Percentiles rank a stretch among this genome's conserved stretches.
phyloP scores from a whole-genome alignment of 2,888 invertebrate genomes.

The Dynastes hyllus region DNA sequence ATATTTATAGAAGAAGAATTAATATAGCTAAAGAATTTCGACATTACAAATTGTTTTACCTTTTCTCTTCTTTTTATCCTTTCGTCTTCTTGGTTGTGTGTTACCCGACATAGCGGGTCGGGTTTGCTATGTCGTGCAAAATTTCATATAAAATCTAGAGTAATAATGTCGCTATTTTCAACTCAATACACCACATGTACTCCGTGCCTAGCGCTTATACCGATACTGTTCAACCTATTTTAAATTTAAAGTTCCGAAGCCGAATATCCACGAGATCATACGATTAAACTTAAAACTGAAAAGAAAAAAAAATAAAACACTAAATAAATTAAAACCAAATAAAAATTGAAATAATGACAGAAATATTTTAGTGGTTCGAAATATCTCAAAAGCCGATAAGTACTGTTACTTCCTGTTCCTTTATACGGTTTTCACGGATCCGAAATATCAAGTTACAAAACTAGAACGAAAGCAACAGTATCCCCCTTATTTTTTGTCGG shows the following conservation, averaged over 20 bases:
- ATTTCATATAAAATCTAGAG: constrained; percentile 52
- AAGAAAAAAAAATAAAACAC: background rate
- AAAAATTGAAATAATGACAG: background rate
- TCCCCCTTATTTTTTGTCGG: background rate
- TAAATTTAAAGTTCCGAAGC: constrained; percentile 33
- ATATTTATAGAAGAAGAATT: constrained; percentile 19
- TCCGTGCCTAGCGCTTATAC: constrained; percentile 8
- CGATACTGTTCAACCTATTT: constrained; percentile 41
- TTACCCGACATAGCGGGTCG: constrained; percentile 85
- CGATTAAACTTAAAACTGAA: constrained; percentile 38
- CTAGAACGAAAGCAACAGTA: constrained; percentile 2
- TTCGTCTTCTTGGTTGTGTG: constrained; percentile 89
- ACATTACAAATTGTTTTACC: constrained; percentile 72
- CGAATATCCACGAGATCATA: constrained; percentile 22
- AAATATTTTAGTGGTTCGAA: no score
- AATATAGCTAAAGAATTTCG: background rate
- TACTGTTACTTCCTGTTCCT: constrained; percentile 1
- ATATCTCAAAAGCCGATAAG: background rate
- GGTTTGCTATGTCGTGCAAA: constrained; percentile 50
- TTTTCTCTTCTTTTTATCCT: constrained; percentile 88
- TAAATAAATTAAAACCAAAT: constrained; percentile 9
- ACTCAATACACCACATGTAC: constrained; percentile 25
- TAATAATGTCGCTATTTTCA: constrained; percentile 23
- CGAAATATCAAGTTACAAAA: background rate
- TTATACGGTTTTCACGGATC: no score